Evolutionary conservation across 1,140 invertebrate genomes (phyloP).

Genomic region (Monomorium pharaonis): DNA sequence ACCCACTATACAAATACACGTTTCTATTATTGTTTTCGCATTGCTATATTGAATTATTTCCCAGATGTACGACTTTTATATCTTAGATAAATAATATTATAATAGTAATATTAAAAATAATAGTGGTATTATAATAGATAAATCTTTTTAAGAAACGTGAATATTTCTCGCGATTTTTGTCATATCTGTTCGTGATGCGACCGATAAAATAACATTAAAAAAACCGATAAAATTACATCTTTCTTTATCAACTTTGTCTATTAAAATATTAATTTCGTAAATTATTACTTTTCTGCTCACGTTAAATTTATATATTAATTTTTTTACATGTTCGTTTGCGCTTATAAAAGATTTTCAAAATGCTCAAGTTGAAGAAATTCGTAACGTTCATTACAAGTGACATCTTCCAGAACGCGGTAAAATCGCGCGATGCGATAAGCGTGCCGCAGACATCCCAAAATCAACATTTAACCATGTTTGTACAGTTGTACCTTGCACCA

Average conservation of each 20-base stretch:
- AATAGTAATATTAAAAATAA: not conserved
- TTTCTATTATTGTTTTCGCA: not conserved
- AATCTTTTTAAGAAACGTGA: not conserved
- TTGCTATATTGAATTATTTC: not conserved
- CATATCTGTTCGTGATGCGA: not conserved
- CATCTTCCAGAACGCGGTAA: slow-evolving; percentile 24
- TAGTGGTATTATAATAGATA: not conserved
- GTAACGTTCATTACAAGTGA: slow-evolving; percentile 45
- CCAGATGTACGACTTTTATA: not conserved
- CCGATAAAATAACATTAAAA: not conserved
- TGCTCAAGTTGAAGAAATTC: not conserved
- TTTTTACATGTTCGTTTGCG: not conserved
- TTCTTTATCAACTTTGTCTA: not conserved
- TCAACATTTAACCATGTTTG: slow-evolving; percentile 60
- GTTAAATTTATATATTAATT: not conserved
- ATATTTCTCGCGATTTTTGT: not conserved
- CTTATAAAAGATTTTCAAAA: not conserved
- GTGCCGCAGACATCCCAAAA: slow-evolving; percentile 29
- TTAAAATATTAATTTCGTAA: not conserved
- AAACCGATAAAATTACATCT: not conserved
- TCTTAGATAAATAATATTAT: not conserved
- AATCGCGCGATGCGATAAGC: slow-evolving; percentile 49
- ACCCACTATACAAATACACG: not conserved
- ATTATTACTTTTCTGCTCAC: not conserved
- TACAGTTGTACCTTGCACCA: slow-evolving; percentile 57